Conservation (phyloP, 1,140 invertebrate species). For the Galleria mellonella region DNA sequence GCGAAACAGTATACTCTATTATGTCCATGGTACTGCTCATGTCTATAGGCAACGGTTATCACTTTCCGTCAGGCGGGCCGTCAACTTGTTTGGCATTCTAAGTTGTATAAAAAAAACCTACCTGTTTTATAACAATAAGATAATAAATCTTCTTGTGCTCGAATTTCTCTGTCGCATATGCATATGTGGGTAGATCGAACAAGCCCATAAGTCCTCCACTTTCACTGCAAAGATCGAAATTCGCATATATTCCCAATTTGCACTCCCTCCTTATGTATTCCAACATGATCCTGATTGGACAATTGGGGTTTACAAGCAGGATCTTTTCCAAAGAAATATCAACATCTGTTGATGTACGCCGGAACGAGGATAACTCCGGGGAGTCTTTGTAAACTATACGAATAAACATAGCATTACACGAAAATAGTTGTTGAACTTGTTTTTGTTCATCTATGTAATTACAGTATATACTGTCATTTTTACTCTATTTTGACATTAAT, state of each 20-base stretch:
- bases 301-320: conserved; percentile 46
- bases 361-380: conserved; percentile 35
- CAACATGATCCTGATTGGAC: conserved; percentile 48
- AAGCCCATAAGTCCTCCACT: conserved; percentile 31
- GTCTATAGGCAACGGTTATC: no score
- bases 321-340: conserved; percentile 41
- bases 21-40: no score
- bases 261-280: conserved; percentile 57
- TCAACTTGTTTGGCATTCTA: no score
- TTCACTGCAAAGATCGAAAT: conserved; percentile 54
- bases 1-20: no score
- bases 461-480: no score
- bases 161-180: conserved; percentile 39
- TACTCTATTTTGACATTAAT: no score
- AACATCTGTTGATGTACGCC: conserved; percentile 18
- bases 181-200: conserved; percentile 39
- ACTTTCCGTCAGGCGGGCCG: no score
- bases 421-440: no score
- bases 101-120: no score
- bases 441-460: no score
- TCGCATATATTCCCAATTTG: conserved; percentile 32
- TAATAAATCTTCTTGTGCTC: conserved; percentile 52
- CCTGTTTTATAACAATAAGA: conserved; percentile 39
- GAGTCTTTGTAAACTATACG: conserved; percentile 40
- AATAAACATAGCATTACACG: conserved; percentile 34